phyloP scores from a whole-genome alignment of 2,888 invertebrate species.

The Heliconius erato region DNA sequence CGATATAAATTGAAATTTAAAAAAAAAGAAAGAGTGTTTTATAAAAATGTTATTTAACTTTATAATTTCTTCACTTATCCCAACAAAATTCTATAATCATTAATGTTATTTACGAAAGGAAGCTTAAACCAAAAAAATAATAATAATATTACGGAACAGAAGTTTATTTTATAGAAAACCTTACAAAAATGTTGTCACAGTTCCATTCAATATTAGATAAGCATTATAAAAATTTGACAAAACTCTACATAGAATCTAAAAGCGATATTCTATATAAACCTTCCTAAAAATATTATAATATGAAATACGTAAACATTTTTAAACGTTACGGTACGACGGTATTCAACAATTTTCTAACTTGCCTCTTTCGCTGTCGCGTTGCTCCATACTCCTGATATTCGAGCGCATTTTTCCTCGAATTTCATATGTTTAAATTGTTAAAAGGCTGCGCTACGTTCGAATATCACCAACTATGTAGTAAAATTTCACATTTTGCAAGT shows the following conservation, averaged over 20 bases:
- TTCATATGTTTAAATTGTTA: constrained; percentile 77
- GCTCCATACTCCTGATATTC: constrained; percentile 62
- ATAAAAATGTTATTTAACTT: neutral
- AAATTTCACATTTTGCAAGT: constrained; percentile 52
- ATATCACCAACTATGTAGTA: constrained; percentile 54
- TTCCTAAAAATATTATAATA: constrained; percentile 21
- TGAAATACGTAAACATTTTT: constrained; percentile 45
- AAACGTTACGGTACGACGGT: constrained; percentile 38
- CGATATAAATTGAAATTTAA: neutral
- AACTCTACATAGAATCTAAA: neutral
- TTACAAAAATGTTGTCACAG: neutral
- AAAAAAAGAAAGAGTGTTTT: neutral
- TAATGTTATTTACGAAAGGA: neutral
- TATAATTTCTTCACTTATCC: no score
- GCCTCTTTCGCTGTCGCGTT: constrained; percentile 52
- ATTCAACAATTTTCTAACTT: constrained; percentile 52
- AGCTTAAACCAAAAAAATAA: neutral
- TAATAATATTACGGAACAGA: no score
- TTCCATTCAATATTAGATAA: neutral
- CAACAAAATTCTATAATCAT: no score
- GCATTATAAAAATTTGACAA: neutral
- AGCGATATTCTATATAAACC: neutral
- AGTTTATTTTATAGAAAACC: neutral
- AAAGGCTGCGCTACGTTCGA: constrained; percentile 59
- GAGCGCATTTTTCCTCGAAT: constrained; percentile 70